Base-by-base conservation (phyloP, 1,140 invertebrate species). In the Ceratina calcarata region DNA sequence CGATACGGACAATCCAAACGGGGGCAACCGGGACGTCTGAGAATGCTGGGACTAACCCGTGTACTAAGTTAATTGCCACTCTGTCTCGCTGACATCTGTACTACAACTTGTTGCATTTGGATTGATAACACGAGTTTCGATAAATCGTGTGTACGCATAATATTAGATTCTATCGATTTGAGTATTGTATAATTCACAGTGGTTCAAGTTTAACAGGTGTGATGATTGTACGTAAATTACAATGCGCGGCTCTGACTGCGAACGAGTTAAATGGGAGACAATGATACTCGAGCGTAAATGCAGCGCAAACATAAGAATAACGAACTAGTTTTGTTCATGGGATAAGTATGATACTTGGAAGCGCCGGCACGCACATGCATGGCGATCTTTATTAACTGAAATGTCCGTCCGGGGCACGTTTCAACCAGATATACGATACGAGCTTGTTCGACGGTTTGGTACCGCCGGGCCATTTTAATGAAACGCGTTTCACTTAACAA, bases 331-430 rank as follows among this genome's bases (percentile, higher is more conserved):
- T 6, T 45, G 37, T 45, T 45, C 37, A 45, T 10, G 37, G 37
- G 37, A 45, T 45, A 45, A 45, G 37, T 45, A 6, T 10, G 37
- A 45, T 45, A 45, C 37, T 45, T 45, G 37, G 37, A 45, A 45
- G 37, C 22, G 37, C 20, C 20, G 15, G 45, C 45, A 53, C 45
- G 62, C 70, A 60, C 51, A 79, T 79, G 49, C 53, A 20, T 15
- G 62, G 73, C 70, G n/a, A 37, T 79, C 51, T 77, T 61, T 77
- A 70, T 70, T 70, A 69, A 18, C 18, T 15, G 24, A 69, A 61
- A 69, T n/a, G 69, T 69, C 24, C 45, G 22, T 22, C 53, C 58
- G 45, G 10, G 22, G 68, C 13, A 37, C 20, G 13, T 27, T 27
- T 32, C 16, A 18, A 20, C n/a, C 16, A 45, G 75, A 71, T 78